Conservation (phyloP, 1,140 invertebrate species). For the Drosophila miranda region DNA sequence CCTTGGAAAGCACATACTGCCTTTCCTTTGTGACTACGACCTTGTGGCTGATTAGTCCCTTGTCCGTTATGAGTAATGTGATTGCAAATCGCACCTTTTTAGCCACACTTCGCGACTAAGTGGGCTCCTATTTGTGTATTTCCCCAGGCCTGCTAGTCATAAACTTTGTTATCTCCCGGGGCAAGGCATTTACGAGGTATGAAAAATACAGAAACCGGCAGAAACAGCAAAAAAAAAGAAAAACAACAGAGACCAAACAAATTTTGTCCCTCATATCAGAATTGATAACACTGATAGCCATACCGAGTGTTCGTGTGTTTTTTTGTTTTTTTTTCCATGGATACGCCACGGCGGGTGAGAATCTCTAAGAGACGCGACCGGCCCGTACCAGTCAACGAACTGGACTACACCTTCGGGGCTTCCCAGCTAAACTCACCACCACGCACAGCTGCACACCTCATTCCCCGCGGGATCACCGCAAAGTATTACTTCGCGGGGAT, state of each 20-base stretch:
- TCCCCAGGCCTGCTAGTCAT: conserved; percentile 57
- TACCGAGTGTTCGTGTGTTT: not conserved
- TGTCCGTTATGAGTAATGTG: conserved; percentile 54
- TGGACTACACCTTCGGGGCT: too few species aligned
- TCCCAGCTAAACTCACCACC: too few species aligned
- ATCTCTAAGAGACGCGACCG: too few species aligned
- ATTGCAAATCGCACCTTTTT: conserved; percentile 27
- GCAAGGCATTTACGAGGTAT: conserved; percentile 29
- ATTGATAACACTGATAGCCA: conserved; percentile 43
- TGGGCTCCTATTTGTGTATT: conserved; percentile 17
- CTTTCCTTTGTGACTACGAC: conserved; percentile 11
- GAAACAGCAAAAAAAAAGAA: conserved; percentile 8
- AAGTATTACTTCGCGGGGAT: too few species aligned
- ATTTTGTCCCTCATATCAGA: conserved; percentile 52
- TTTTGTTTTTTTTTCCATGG: too few species aligned
- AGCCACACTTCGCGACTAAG: conserved; percentile 11
- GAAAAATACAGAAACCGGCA: not conserved
- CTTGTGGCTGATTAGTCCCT: conserved; percentile 34
- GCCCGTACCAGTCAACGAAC: too few species aligned
- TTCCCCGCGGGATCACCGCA: too few species aligned
- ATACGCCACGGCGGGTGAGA: too few species aligned
- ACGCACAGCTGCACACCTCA: too few species aligned
- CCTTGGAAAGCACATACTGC: not conserved
- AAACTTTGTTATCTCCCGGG: conserved; percentile 48
- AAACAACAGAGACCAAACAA: conserved; percentile 58